Evolutionary conservation across 2,113 vertebrate species (phyloP), one percentile per base, ranked within the genome.

Genomic region (Pollachius pollachius): DNA sequence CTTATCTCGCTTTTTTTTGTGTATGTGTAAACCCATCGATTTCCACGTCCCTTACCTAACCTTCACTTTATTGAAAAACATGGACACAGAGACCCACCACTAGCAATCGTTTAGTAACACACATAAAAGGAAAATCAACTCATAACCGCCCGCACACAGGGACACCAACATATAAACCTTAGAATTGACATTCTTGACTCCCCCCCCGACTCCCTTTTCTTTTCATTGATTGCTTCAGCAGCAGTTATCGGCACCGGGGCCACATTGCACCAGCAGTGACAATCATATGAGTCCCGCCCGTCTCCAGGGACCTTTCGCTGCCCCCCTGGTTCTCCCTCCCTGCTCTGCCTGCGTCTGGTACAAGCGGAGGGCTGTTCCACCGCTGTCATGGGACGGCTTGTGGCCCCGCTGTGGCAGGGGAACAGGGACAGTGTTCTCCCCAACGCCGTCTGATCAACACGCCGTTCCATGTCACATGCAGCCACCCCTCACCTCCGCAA

Each of bases 301-400:
- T 54, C 52, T 5, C 52, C 52, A 30, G 16, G 3, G 52, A 54
- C 67, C 58, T 90, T 92, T 90, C 93, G 90, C 94, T 91, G 93
- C 93, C 92, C 91, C 52, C 63, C 65, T 54, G 12, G 52, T 93
- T 92, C 91, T 90, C 91, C 89, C 91, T 87, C 92, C 92, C 93
- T 92, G 93, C 30, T 93, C 93, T 54, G 12, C 52, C 52, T 54
- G 52, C 3, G 52, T 54, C 12, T 54, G 64, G 52, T 16, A 7
- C 52, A 54, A 54, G 52, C 12, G 52, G 52, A 54, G 16, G 52
- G 52, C 16, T 54, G 52, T 54, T 54, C 52, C 52, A 16, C 16
- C 52, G 12, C 1, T 54, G 52, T 54, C 52, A 54, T 54, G 16
- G 3, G 52, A 54, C 3, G 52, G 11, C 52, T 54, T 54, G 52